Base-by-base conservation (phyloP, 2,113 vertebrate genomes). In the Alces alces region DNA sequence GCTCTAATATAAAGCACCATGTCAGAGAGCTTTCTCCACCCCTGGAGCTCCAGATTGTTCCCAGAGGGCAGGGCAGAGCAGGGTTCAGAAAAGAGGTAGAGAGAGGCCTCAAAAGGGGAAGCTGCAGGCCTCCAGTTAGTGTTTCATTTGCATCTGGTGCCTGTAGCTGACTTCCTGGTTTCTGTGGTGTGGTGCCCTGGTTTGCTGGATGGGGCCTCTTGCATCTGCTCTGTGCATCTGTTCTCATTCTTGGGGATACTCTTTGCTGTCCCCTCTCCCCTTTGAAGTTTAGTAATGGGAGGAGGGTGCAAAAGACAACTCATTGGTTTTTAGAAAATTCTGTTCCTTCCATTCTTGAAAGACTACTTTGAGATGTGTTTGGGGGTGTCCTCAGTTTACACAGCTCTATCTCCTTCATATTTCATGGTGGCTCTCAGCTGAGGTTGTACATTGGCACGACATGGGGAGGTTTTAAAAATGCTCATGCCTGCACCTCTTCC, bases 21-120 rank as follows among this genome's bases (percentile, higher is more conserved):
- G 64, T 23, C 14, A 15, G 25, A 17, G 54, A 58, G 54, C 54
- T 47, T 93, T 97, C 39, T 70, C 25, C 13, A 86, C 47, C 33
- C 60, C 6, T 3, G 58, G 78, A 58, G 80, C 30, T 70, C 17
- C 39, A 73, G 57, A 54, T 13, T 91, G 17, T 78, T 52, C 33
- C 70, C 45, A 27, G 66, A 43, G 57, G 39, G 30, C 39, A 64
- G 39, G n/a, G 28, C 30, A 33, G 92, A 54, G 36, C 21, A 58
- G 92, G n/a, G 39, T 27, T 73, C 94, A 64, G 90, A 92, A 84
- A 66, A 82, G 96, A 93, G 58, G 66, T 73, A 39, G 89, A 90
- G 79, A 78, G 55, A 78, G 92, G 25, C 39, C 93, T 79, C 47
- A 33, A 96, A 96, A 98, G 76, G 96, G 96, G 97, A 97, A 97